These are phyloP conservation scores for Stigmatopora nigra DNA, from an alignment of 2,113 vertebrate species.

Conservation along the genomic window DNA sequence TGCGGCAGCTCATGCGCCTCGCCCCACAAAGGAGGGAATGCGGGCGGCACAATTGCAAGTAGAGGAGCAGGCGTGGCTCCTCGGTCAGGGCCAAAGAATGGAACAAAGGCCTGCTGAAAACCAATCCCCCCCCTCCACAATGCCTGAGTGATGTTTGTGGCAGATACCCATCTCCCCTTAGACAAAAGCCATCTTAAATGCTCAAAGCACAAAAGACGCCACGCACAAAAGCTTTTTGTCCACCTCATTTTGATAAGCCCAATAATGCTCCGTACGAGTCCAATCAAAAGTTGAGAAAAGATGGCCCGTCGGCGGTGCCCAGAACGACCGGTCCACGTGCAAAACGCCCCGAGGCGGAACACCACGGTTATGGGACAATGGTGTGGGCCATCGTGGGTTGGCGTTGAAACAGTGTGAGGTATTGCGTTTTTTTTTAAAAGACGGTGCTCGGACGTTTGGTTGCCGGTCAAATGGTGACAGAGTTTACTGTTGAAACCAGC, in stretches of 20 bases:
- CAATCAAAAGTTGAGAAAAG: constrained; percentile 57
- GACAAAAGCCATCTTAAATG: constrained; percentile 77
- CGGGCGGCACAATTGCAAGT: constrained; percentile 73
- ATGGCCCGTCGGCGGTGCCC: constrained; percentile 29
- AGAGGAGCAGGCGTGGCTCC: constrained; percentile 91
- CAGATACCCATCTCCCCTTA: constrained; percentile 80
- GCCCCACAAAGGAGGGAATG: constrained; percentile 87
- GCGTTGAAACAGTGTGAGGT: neutral
- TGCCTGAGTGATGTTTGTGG: constrained; percentile 83
- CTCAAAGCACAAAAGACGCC: constrained; percentile 79
- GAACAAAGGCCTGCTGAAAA: constrained; percentile 88
- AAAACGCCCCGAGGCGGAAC: constrained; percentile 31
- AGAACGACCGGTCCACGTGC: constrained; percentile 39
- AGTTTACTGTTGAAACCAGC: no score
- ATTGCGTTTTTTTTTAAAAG: no score
- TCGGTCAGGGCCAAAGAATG: constrained; percentile 83
- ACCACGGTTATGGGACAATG: constrained; percentile 7
- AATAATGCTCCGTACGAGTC: constrained; percentile 52
- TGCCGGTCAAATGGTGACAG: no score
- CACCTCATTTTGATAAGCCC: constrained; percentile 62
- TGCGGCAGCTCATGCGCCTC: constrained; percentile 86
- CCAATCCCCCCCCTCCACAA: constrained; percentile 81
- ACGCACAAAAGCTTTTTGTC: constrained; percentile 72
- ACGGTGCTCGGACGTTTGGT: no score
- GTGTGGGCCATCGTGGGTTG: neutral